Evolutionary conservation across 2,113 vertebrate species (phyloP).

Genomic region (Cygnus buccinator): DNA sequence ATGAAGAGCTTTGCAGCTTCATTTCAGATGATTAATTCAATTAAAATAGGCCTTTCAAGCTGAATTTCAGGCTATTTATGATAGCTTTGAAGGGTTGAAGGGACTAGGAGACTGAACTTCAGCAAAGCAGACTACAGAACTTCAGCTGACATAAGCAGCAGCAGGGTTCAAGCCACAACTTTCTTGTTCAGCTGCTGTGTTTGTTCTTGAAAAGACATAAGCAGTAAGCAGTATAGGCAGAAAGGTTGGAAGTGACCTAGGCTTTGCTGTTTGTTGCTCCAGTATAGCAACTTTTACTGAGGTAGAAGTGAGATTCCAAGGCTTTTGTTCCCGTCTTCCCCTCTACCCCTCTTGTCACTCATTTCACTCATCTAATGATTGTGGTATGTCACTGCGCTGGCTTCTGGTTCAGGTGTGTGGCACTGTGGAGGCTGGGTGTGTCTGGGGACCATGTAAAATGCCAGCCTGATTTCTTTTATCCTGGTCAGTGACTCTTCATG

Average conservation of each 20-base stretch:
- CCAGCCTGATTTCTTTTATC: not conserved
- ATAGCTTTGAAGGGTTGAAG: not conserved
- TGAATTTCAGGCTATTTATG: not conserved
- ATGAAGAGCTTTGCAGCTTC: not conserved
- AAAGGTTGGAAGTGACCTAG: not conserved
- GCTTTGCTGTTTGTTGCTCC: not conserved
- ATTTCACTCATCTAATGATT: not conserved
- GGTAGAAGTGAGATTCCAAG: not conserved
- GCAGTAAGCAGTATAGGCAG: rapidly evolving
- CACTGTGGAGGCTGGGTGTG: not conserved
- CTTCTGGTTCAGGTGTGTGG: not conserved
- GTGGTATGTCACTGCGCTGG: not conserved
- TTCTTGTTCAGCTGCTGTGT: not conserved
- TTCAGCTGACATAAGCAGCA: not conserved
- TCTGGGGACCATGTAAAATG: not conserved
- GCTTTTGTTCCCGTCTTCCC: not conserved
- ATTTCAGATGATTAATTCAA: not conserved
- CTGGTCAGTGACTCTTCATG: not conserved
- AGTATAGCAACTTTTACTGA: not conserved
- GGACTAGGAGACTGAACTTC: not conserved
- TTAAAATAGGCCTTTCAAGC: not conserved
- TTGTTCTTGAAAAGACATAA: not conserved
- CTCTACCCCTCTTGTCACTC: not conserved
- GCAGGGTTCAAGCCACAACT: not conserved
- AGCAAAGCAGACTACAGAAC: not conserved